These are phyloP conservation scores for Ondatra zibethicus DNA, from an alignment of 2,113 vertebrate genomes.

Conservation along the genomic window DNA sequence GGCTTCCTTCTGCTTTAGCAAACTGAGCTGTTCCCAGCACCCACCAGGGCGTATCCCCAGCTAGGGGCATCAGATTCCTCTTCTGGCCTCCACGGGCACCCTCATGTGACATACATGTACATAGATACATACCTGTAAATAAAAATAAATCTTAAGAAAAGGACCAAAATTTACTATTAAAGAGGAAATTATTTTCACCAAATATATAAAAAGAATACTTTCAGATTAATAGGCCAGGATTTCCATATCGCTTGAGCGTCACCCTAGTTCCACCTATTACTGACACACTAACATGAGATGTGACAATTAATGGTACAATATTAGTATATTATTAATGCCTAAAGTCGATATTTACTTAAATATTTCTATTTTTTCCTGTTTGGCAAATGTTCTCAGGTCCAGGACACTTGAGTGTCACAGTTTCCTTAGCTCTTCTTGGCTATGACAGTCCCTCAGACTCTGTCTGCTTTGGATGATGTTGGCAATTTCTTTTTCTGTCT, in stretches of 20 bases:
- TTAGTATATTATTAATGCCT: neutral
- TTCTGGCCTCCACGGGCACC: neutral
- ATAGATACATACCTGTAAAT: neutral
- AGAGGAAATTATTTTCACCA: neutral
- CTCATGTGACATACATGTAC: neutral
- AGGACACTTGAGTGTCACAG: no score
- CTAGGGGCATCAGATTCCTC: neutral
- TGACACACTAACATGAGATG: neutral
- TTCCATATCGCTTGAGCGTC: neutral
- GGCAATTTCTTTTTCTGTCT: neutral
- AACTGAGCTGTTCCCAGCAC: neutral
- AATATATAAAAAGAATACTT: neutral
- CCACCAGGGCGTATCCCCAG: neutral
- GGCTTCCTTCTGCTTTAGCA: neutral
- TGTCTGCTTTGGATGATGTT: neutral
- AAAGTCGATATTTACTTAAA: neutral
- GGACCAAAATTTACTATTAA: neutral
- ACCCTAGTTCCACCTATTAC: neutral
- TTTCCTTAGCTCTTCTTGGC: neutral
- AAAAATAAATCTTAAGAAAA: neutral
- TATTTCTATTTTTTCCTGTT: no score
- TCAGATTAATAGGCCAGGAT: neutral
- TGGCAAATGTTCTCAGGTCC: neutral
- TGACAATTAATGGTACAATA: neutral
- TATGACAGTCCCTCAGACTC: neutral